Base-by-base conservation (phyloP, 2,888 invertebrate genomes). In the Dryobotodes eremita region DNA sequence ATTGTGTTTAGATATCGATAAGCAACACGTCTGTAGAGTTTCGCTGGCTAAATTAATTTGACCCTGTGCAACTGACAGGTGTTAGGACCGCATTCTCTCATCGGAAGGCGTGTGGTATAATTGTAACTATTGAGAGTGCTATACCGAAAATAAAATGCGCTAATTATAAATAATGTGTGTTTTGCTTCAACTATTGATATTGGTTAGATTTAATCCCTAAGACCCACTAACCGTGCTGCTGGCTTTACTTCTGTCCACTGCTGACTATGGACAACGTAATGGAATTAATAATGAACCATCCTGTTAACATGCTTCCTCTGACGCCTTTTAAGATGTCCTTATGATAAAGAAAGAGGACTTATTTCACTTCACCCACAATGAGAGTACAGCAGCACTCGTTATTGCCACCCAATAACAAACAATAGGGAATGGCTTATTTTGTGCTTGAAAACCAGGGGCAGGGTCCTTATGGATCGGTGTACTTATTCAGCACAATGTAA, bases 181-280 rank as follows among this genome's bases (percentile, higher is more conserved):
- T 50, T 57, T 65, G 73, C 64, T 79, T 72, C n/a, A 50, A n/a
- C 15, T 55, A n/a, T 62, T 64, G 13, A n/a, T 46, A 13, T 75
- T 31, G 10, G 13, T 76, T 50, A 11, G 15, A 31, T 48, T 36
- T 17, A n/a, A 53, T 17, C 11, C 15, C 0, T n/a, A 10, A 57
- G 11, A 26, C 20, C n/a, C 31, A 46, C 50, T 20, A n/a, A n/a
- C n/a, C n/a, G n/a, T n/a, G n/a, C 48, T 20, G 42, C 11, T 50
- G 20, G 20, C 20, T 31, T 55, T n/a, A 20, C 20, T 78, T 36
- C 36, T 26, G n/a, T n/a, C n/a, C n/a, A n/a, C 4, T 55, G 20
- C 13, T 36, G 31, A 17, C 31, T 6, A 68, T 62, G 10, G 46
- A 62, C 31, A 7, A 26, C 26, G 1, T 1, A 26, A 71, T 61